Evolutionary conservation across 2,888 invertebrate species (phyloP).

Genomic region (Eupithecia insigniata): DNA sequence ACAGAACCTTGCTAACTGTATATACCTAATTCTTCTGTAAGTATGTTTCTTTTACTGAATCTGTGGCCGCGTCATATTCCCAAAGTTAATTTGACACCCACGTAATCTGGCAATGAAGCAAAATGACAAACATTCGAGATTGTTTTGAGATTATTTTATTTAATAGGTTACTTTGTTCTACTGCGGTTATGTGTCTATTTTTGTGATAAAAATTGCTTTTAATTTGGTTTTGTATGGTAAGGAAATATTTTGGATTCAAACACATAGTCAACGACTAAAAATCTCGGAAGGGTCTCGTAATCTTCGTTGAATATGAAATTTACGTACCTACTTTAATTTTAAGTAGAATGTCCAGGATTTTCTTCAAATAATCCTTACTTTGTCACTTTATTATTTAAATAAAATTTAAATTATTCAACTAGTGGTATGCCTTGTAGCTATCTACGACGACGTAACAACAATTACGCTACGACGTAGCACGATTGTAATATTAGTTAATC

Average conservation of each 20-base stretch:
- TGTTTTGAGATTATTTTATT: conserved; percentile 15
- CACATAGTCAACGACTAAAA: not conserved
- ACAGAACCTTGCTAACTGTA: not conserved
- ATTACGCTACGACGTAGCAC: not conserved
- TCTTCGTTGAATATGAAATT: not conserved
- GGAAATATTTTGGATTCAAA: not conserved
- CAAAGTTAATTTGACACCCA: conserved; percentile 25
- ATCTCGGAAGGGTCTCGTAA: not conserved
- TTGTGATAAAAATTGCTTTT: not conserved
- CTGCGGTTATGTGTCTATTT: not conserved
- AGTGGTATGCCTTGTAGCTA: not conserved
- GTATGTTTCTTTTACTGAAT: conserved; percentile 3
- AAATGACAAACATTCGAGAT: conserved; percentile 12
- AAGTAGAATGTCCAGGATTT: not conserved
- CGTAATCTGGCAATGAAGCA: conserved; percentile 21
- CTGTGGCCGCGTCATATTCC: conserved; percentile 24
- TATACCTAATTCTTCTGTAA: not conserved
- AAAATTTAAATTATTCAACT: not conserved
- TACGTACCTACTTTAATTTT: not conserved
- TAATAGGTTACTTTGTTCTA: not conserved
- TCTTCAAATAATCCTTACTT: not conserved
- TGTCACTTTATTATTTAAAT: not conserved
- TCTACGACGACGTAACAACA: not conserved
- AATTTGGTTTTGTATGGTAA: not conserved
- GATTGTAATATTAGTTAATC: no score